Evolutionary conservation across 1,140 invertebrate species (phyloP).

Genomic region (Sycobia sp.): DNA sequence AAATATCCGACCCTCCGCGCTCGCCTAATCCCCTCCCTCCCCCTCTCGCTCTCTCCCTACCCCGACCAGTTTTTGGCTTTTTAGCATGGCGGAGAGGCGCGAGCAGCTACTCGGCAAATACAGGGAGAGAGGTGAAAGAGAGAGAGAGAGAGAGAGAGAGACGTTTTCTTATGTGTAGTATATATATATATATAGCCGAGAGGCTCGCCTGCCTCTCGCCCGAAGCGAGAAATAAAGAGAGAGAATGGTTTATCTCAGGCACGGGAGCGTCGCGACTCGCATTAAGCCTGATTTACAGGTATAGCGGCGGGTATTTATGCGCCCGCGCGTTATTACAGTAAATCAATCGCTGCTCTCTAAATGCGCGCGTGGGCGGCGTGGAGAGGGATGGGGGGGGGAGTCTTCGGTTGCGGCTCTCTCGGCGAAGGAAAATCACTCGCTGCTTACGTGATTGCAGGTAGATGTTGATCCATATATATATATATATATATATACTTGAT

Average conservation of each 20-base stretch:
- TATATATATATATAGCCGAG: too few relatives aligned
- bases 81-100: constrained; percentile 37
- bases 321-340: constrained; percentile 43
- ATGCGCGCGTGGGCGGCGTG: too few relatives aligned
- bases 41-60: constrained; percentile 5
- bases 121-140: neutral
- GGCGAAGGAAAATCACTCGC: constrained; percentile 5
- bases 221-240: too few relatives aligned
- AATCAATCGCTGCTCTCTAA: constrained; percentile 51
- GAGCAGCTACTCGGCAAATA: constrained; percentile 56
- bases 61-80: neutral
- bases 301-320: constrained; percentile 54
- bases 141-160: neutral
- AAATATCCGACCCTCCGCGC: too few relatives aligned
- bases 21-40: constrained; percentile 9
- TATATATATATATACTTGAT: too few relatives aligned
- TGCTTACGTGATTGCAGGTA: neutral
- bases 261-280: constrained; percentile 39
- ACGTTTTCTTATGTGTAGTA: neutral
- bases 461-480: too few relatives aligned
- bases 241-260: constrained; percentile 55
- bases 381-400: too few relatives aligned
- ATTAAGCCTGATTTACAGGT: constrained; percentile 59
- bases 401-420: neutral
- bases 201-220: constrained; percentile 28